Conservation (phyloP, 2,797 vertebrate genomes). For the Tachyglossus aculeatus region DNA sequence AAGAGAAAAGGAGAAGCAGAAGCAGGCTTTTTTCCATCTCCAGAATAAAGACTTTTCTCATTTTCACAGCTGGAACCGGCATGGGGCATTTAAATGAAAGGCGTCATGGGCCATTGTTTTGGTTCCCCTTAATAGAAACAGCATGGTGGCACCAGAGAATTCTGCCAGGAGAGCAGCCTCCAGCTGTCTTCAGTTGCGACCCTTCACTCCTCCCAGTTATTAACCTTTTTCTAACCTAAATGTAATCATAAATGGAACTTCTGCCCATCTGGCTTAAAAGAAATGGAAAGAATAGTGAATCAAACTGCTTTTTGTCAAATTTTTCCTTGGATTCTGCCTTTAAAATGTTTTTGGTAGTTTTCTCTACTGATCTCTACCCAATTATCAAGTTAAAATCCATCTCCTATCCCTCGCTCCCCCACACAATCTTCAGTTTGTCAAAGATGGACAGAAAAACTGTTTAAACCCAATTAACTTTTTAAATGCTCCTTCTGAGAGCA, state of each 20-base stretch:
- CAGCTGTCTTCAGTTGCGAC: not conserved
- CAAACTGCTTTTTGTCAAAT: not conserved
- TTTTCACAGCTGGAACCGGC: slow-evolving; percentile 3
- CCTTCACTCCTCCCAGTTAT: not conserved
- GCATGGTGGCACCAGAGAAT: not conserved
- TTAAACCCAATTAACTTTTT: not conserved
- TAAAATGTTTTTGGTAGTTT: not conserved
- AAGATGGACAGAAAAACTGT: too few species aligned
- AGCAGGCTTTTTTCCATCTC: not conserved
- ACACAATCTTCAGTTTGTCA: too few species aligned
- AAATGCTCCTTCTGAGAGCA: not conserved
- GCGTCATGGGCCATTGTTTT: not conserved
- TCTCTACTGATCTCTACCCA: not conserved
- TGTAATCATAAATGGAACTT: not conserved
- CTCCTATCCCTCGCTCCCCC: too few species aligned
- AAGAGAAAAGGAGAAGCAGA: not conserved
- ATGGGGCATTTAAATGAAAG: not conserved
- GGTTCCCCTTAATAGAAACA: not conserved
- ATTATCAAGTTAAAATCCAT: too few species aligned
- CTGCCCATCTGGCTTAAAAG: too few species aligned
- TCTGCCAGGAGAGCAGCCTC: not conserved
- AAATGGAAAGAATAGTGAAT: not conserved
- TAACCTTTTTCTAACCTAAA: not conserved
- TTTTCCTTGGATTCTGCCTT: not conserved
- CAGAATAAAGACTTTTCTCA: slow-evolving; percentile 1